Base-by-base conservation (phyloP, 2,113 vertebrate species). In the Euleptes europaea region DNA sequence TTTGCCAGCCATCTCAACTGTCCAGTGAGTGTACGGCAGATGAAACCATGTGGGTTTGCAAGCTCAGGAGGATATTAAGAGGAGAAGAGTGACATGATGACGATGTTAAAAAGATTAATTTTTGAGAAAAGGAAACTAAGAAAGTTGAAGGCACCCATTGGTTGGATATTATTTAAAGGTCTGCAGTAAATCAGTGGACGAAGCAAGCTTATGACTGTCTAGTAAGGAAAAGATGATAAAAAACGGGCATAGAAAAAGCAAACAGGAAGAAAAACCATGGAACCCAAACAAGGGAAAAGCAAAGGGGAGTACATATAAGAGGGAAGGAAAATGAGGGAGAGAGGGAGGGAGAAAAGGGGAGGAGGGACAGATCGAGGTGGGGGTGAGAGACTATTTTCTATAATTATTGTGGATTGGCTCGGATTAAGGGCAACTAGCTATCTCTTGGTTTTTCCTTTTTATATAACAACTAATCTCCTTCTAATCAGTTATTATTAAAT, bases 401-500 rank as follows among this genome's bases (percentile, higher is more conserved):
- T 93, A 97, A 96, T 97, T 95, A 97, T 92, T 94, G 94, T 93
- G 95, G 95, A 96, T 96, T 96, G 95, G 95, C 96, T 94, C 89
- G 94, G 96, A 96, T 96, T 97, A 96, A 97, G 96, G 95, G 95
- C 96, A 96, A 97, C 96, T 96, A 97, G 96, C 95, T 95, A 93
- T 95, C 96, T 96, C 95, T 97, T 96, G 96, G 96, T 96, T 97
- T 97, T 95, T 95, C 94, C 92, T 96, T 97, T 97, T 97, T 96
- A 97, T 96, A 92, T 96, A 96, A 97, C 95, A 96, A 96, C 94
- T 97, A 97, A 97, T 97, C 96, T 96, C 94, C 94, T 95, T 96
- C 96, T 98, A 98, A 98, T 98, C 97, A 97, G 96, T 96, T 96
- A 97, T 98, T 98, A 98, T 97, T 96, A 97, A 97, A 98, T 98